Evolutionary conservation across 1,140 invertebrate species (phyloP), one percentile per base, ranked within the genome.

Genomic region (Planococcus citri): DNA sequence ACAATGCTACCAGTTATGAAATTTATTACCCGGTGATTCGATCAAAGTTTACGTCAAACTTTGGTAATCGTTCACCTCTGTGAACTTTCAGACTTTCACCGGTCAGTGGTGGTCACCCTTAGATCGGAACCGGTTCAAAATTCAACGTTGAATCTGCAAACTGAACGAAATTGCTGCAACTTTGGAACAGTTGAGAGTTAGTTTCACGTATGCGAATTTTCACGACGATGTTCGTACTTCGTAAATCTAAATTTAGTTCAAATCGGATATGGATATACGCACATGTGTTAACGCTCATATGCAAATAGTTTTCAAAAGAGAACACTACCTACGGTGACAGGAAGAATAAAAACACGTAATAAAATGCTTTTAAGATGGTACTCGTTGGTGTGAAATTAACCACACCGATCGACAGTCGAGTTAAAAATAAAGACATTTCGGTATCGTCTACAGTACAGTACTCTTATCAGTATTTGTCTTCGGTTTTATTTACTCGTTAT

Each of bases 281-380:
- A 51, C 41, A 51, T 51, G 41, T 51, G 41, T 51, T 51, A 51
- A 51, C 41, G 41, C 41, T 51, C 41, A 51, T 51, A 51, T 51
- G 41, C 41, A n/a, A 51, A 51, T 51, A 51, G 12, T 51, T 17
- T 51, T 51, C n/a, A 17, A n/a, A 51, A 12, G n/a, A n/a, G n/a
- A n/a, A n/a, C n/a, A n/a, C n/a, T n/a, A n/a, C n/a, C n/a, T 17
- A 20, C 10, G n/a, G 41, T 51, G 41, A 51, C 41, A 51, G 41
- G n/a, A 4, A 51, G 41, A 17, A 51, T 51, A 51, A 51, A 51
- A 51, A 51, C 17, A 51, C 41, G 41, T 51, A 51, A 51, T 20
- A 14, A 51, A 51, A 51, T 51, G 41, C 41, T 51, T 12, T 51
- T 17, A 51, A 51, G 41, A 51, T 3, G n/a, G 2, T 51, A 51